A percentile compares a stretch with the other conserved stretches of the same genome.
Evolutionary conservation across 2,888 invertebrate species (phyloP).

Genomic region (Agapetus fuscipes): DNA sequence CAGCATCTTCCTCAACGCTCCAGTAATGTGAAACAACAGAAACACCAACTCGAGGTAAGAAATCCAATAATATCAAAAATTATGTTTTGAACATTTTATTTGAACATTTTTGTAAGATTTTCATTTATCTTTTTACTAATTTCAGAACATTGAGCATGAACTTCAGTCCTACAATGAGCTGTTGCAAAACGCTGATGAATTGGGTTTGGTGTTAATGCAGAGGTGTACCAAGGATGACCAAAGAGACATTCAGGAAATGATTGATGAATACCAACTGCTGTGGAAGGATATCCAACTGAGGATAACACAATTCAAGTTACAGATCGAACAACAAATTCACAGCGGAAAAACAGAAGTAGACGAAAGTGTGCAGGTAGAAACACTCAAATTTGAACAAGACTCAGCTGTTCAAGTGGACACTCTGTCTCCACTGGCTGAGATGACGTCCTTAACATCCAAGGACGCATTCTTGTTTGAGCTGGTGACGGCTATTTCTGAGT

Average conservation of each 20-base stretch:
- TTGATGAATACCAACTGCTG: constrained; percentile 55
- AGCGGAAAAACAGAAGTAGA: constrained; percentile 38
- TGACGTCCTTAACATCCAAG: constrained; percentile 67
- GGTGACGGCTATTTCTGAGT: constrained; percentile 62
- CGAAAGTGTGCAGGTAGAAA: constrained; percentile 60
- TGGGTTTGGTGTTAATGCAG: constrained; percentile 50
- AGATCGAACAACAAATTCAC: constrained; percentile 28
- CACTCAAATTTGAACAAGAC: constrained; percentile 66
- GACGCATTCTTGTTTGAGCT: constrained; percentile 76
- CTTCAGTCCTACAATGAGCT: constrained; percentile 41
- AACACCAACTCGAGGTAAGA: constrained; percentile 38
- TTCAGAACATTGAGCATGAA: constrained; percentile 44
- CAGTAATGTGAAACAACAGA: constrained; percentile 35
- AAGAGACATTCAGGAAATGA: constrained; percentile 45
- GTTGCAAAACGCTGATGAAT: constrained; percentile 48
- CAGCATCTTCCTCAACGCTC: constrained; percentile 49
- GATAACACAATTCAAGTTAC: constrained; percentile 37
- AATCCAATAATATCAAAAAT: neutral
- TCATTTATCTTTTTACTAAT: constrained; percentile 1
- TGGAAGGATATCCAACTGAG: constrained; percentile 52
- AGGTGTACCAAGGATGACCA: constrained; percentile 47
- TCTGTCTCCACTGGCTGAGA: constrained; percentile 47
- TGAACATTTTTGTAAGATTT: constrained; percentile 5
- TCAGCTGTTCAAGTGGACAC: constrained; percentile 77
- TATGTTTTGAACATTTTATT: neutral